Percentiles rank a stretch among this genome's conserved stretches.
phyloP scores from a whole-genome alignment of 2,113 vertebrate species.

The Antennarius striatus region DNA sequence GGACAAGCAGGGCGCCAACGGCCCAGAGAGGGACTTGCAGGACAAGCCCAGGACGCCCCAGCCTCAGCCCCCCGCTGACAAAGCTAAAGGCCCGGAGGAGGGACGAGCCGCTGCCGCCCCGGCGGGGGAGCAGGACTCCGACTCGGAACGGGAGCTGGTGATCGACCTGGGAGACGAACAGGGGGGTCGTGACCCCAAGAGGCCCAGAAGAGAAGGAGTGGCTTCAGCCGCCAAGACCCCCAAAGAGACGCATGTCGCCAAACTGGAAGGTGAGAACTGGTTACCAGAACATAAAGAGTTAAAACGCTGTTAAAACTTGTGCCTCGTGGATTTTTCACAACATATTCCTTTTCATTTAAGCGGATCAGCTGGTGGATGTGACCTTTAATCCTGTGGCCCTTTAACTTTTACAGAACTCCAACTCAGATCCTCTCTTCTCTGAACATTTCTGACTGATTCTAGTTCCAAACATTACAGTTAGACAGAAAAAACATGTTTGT shows the following conservation, averaged over 20 bases:
- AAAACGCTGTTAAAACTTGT: too few relatives aligned
- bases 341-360: too few relatives aligned
- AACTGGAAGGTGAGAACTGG: constrained; percentile 83
- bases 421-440: too few relatives aligned
- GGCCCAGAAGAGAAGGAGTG: constrained; percentile 83
- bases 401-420: too few relatives aligned
- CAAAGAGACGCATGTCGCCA: constrained; percentile 84
- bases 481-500: too few relatives aligned
- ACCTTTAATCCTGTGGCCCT: too few relatives aligned
- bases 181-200: constrained; percentile 87
- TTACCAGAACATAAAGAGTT: too few relatives aligned
- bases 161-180: constrained; percentile 95
- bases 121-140: constrained; percentile 88
- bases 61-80: constrained; percentile 80
- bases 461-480: too few relatives aligned
- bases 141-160: constrained; percentile 97
- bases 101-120: constrained; percentile 70
- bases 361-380: too few relatives aligned
- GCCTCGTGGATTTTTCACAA: too few relatives aligned
- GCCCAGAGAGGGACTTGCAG: constrained; percentile 82
- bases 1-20: constrained; percentile 81
- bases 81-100: constrained; percentile 87
- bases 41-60: constrained; percentile 85
- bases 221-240: constrained; percentile 46
- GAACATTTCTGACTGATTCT: too few relatives aligned